Evolutionary conservation across 1,140 invertebrate genomes (phyloP).

Genomic region (Lepidotrigona ventralis): DNA sequence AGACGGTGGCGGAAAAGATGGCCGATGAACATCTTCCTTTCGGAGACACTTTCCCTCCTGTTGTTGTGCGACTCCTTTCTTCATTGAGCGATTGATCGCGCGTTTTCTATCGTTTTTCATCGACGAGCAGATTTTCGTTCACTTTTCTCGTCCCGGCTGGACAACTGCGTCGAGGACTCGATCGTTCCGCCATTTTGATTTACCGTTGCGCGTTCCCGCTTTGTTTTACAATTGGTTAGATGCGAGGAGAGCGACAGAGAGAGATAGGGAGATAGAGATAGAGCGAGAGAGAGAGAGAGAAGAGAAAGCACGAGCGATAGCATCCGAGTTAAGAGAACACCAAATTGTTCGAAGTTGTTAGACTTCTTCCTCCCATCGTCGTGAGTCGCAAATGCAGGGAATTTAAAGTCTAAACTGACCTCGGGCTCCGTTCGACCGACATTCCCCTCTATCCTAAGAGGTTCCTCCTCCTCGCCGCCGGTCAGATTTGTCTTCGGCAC

Average conservation of each 20-base stretch:
- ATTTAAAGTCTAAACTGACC: slow-evolving; percentile 58
- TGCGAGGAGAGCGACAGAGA: neutral
- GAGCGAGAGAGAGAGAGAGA: neutral
- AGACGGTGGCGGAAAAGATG: slow-evolving; percentile 26
- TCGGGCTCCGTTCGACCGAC: slow-evolving; percentile 43
- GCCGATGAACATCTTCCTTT: slow-evolving; percentile 23
- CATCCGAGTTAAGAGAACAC: slow-evolving; percentile 1
- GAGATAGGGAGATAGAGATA: neutral
- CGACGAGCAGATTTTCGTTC: neutral
- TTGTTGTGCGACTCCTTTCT: neutral
- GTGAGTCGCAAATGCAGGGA: neutral
- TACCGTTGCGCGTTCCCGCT: neutral
- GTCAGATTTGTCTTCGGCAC: neutral
- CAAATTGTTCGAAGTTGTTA: slow-evolving; percentile 18
- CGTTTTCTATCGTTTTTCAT: slow-evolving; percentile 4
- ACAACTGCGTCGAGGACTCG: neutral
- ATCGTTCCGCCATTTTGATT: neutral
- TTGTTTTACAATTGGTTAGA: slow-evolving; percentile 7
- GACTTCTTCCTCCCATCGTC: slow-evolving; percentile 15
- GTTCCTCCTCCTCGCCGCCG: slow-evolving; percentile 5
- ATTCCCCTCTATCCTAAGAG: slow-evolving; percentile 26
- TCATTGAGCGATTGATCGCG: slow-evolving; percentile 9
- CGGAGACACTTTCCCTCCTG: neutral
- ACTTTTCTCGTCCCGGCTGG: neutral
- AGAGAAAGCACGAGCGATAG: slow-evolving; percentile 14